These are phyloP conservation scores for Orchesella cincta DNA, from an alignment of 1,140 invertebrate species.

Conservation along the genomic window DNA sequence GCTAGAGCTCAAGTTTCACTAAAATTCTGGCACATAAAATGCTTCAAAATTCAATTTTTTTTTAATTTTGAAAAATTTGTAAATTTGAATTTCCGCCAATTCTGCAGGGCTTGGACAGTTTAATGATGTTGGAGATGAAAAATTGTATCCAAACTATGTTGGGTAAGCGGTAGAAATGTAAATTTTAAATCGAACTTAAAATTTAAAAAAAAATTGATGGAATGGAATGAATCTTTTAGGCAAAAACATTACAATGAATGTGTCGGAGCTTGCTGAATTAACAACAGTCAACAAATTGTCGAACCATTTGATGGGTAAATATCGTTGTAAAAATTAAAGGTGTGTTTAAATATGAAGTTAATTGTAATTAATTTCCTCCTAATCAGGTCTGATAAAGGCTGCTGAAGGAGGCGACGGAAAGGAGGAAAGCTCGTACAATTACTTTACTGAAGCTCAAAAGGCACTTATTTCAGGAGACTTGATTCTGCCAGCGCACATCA, in stretches of 20 bases:
- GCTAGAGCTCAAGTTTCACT: too few relatives aligned
- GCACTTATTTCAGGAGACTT: neutral
- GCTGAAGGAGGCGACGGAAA: neutral
- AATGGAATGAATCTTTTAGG: too few relatives aligned
- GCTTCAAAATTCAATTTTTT: too few relatives aligned
- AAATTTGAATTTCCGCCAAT: too few relatives aligned
- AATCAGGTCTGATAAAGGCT: conserved; percentile 1
- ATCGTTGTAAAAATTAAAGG: too few relatives aligned
- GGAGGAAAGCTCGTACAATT: neutral
- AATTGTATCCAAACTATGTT: neutral
- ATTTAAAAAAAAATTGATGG: too few relatives aligned
- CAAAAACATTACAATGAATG: conserved; percentile 25
- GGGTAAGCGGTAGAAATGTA: too few relatives aligned
- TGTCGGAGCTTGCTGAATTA: conserved; percentile 1
- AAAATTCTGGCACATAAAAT: too few relatives aligned
- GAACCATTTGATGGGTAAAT: conserved; percentile 1
- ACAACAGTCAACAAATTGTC: conserved; percentile 7
- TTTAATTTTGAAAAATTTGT: too few relatives aligned
- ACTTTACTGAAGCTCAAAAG: neutral
- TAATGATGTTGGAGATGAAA: conserved; percentile 13
- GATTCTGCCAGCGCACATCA: neutral
- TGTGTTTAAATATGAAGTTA: too few relatives aligned
- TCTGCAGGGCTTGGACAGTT: neutral
- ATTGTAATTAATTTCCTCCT: too few relatives aligned
- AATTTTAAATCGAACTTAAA: too few relatives aligned